A percentile compares a stretch with the other conserved stretches of the same genome.
These are phyloP conservation scores for Cololabis saira DNA, from an alignment of 2,113 vertebrate species.

Conservation along the genomic window DNA sequence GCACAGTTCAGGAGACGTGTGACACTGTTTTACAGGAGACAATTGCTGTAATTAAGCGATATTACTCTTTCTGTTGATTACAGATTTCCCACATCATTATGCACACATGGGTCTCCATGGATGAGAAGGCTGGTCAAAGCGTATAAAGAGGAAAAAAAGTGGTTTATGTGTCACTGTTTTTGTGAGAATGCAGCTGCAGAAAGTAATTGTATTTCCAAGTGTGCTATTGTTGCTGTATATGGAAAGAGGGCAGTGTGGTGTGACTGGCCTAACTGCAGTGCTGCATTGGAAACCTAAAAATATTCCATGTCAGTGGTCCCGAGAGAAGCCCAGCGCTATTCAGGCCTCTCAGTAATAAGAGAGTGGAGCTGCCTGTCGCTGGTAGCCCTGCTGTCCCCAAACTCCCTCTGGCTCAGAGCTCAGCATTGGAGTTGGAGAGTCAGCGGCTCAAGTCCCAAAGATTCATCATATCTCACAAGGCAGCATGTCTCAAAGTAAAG, in stretches of 20 bases:
- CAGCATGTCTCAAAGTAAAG: constrained; percentile 71
- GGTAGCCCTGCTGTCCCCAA: constrained; percentile 70
- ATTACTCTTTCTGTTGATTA: neutral
- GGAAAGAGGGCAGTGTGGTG: constrained; percentile 69
- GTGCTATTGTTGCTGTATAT: constrained; percentile 58
- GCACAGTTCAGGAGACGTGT: constrained; percentile 19
- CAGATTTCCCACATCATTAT: neutral
- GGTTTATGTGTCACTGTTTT: constrained; percentile 12
- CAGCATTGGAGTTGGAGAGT: constrained; percentile 68
- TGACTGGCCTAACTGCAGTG: constrained; percentile 72
- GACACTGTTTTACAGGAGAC: neutral
- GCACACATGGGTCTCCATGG: neutral
- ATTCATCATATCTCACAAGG: constrained; percentile 83
- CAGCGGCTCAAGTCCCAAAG: constrained; percentile 69
- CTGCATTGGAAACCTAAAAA: constrained; percentile 79
- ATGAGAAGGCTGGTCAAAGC: neutral
- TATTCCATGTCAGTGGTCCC: constrained; percentile 77
- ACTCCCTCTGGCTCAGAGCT: constrained; percentile 75
- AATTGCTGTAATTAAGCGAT: no score
- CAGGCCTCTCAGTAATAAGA: constrained; percentile 83
- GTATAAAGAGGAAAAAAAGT: no score
- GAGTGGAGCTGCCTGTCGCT: constrained; percentile 74
- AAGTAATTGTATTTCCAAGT: constrained; percentile 29
- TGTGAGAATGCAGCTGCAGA: constrained; percentile 8
- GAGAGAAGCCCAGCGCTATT: constrained; percentile 70